Evolutionary conservation across 2,113 vertebrate species (phyloP), one percentile per base, ranked within the genome.

Genomic region (Tor tambroides): DNA sequence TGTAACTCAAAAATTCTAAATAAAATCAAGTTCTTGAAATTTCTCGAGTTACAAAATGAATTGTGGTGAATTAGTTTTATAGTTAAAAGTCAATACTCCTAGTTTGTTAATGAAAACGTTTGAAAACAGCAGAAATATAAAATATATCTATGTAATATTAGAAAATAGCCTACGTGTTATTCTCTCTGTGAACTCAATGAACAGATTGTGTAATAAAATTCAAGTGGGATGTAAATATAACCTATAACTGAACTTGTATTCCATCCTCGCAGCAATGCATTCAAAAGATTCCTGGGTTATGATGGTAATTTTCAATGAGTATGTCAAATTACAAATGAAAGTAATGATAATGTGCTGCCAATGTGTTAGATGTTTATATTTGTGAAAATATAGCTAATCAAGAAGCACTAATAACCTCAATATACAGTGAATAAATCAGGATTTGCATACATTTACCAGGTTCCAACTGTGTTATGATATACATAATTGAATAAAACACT

Each of bases 201-300:
- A 76, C n/a, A 77, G 12, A 43, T 77, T 49, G 49, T 77, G 26
- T 28, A 49, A 49, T 26, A 28, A 2, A 17, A 77, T 19, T 32
- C 23, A 46, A 49, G 75, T 30, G 46, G 6, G 2, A 30, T 49
- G n/a, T 26, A 28, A 41, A 76, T 51, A 12, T 77, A 77, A 49
- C 43, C 75, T 51, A 30, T 26, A 77, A 35, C n/a, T 77, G 26
- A 76, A 76, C 74, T 76, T 30, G 10, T 5, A 49, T 77, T 77
- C n/a, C 14, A 26, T 28, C 14, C n/a, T 10, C 1, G 0, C n/a
- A 11, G 43, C 23, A 41, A 41, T 72, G 9, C 15, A 3, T 21
- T 78, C 7, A 32, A 78, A 78, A 46, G 5, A 43, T 75, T 54
- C 46, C 26, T 28, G 23, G 74, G 9, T 17, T 43, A 78, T 54